Evolutionary conservation across 2,113 vertebrate genomes (phyloP), one percentile per base, ranked within the genome.

Genomic region (Forbesichthys papilliferus): DNA sequence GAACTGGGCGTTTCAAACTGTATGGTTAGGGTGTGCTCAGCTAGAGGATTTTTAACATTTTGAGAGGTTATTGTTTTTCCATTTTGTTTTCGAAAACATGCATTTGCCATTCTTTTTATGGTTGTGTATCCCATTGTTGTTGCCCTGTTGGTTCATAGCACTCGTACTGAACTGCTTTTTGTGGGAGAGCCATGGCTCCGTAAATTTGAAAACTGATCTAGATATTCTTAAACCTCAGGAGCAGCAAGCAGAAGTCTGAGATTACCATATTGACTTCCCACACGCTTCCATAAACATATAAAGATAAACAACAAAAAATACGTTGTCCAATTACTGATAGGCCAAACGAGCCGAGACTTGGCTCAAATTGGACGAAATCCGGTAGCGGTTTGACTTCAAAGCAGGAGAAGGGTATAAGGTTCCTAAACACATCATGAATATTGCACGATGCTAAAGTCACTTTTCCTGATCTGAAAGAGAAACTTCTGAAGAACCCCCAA

Each of bases 341-440:
- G 65, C 75, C 65, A 71, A 75, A 68, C 27, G 11, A 64, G 78
- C 55, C 16, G 14, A 66, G 20, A 33, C 64, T 64, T 86, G 78
- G 72, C 7, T 16, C 75, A 78, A 74, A 82, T 73, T 16, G 71
- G 72, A 75, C 72, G 55, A 71, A 85, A 87, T 87, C 68, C 84
- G 84, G 73, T 51, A 71, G 62, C 73, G 69, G 65, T 85, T 83
- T 76, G 81, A 90, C 90, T 89, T 91, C 84, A 93, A 91, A 90
- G 85, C 71, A 68, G 73, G 74, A 70, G 67, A 55, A 79, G 82
- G 64, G 76, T 84, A 81, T 87, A 84, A 79, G 70, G 86, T 89
- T 91, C 81, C 86, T 88, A 85, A 91, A 91, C 84, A 86, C 86
- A 86, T 90, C 82, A 89, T 89, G 82, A 89, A 91, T 92, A 90